phyloP scores from a whole-genome alignment of 1,140 invertebrate genomes.

The Drosophila bipectinata region DNA sequence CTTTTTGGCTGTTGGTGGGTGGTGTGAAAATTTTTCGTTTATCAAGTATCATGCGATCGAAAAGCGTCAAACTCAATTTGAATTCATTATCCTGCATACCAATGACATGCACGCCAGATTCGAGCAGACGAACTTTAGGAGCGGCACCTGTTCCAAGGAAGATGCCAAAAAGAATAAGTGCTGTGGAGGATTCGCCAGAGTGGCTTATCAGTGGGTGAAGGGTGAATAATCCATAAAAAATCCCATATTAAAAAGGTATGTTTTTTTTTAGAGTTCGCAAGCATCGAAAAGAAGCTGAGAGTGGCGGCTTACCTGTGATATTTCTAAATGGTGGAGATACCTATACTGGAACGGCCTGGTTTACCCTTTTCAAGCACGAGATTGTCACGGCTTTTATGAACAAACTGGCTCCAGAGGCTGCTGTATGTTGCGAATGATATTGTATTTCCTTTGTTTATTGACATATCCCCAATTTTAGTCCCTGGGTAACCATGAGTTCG shows the following conservation, averaged over 20 bases:
- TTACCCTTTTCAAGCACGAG: slow-evolving; percentile 90
- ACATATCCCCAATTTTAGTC: slow-evolving; percentile 86
- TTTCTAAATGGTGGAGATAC: slow-evolving; percentile 95
- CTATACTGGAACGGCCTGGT: slow-evolving; percentile 94
- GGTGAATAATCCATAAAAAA: slow-evolving; percentile 83
- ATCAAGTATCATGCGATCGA: slow-evolving; percentile 3
- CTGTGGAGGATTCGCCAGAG: slow-evolving; percentile 92
- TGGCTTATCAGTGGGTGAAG: slow-evolving; percentile 87
- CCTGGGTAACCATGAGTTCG: slow-evolving; percentile 98
- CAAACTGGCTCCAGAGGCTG: slow-evolving; percentile 90
- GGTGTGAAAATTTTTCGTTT: background rate
- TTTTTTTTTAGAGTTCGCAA: slow-evolving; percentile 85
- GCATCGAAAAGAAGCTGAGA: slow-evolving; percentile 85
- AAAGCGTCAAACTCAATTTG: slow-evolving; percentile 86
- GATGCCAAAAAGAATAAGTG: slow-evolving; percentile 86
- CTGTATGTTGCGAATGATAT: slow-evolving; percentile 87
- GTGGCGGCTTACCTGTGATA: slow-evolving; percentile 86
- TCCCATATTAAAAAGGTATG: no score
- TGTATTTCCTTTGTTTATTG: background rate
- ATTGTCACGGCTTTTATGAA: slow-evolving; percentile 92
- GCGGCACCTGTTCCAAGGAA: slow-evolving; percentile 86
- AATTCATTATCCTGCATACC: slow-evolving; percentile 91
- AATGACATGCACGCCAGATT: slow-evolving; percentile 96
- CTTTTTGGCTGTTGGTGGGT: background rate
- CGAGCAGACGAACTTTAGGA: slow-evolving; percentile 89